Evolutionary conservation across 1,140 invertebrate genomes (phyloP).

Genomic region (Antheraea mylitta): DNA sequence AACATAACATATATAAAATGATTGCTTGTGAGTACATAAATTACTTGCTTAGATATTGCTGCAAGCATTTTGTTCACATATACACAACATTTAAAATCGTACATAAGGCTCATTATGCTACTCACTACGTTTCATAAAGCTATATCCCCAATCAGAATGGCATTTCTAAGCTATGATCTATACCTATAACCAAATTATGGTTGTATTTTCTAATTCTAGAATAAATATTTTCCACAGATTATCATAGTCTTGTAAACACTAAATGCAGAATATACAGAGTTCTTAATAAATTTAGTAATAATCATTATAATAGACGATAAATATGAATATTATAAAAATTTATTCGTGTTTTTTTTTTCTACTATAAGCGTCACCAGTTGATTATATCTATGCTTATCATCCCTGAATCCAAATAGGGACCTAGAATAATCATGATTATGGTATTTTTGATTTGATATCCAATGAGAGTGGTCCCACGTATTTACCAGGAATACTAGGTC

Average conservation of each 20-base stretch:
- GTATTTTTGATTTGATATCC: slow-evolving; percentile 62
- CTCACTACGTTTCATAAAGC: slow-evolving; percentile 76
- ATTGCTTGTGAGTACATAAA: background rate
- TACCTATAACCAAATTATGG: background rate
- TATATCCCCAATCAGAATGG: slow-evolving; percentile 75
- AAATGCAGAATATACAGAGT: slow-evolving; percentile 66
- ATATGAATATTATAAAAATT: slow-evolving; percentile 67
- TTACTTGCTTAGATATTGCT: slow-evolving; percentile 20
- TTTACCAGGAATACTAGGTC: slow-evolving; percentile 58
- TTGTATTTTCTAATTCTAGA: slow-evolving; percentile 6
- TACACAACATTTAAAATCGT: slow-evolving; percentile 33
- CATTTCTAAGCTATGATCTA: slow-evolving; percentile 32
- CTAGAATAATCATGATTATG: slow-evolving; percentile 63
- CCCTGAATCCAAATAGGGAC: slow-evolving; percentile 54
- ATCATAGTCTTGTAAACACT: slow-evolving; percentile 44
- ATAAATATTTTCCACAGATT: slow-evolving; percentile 16
- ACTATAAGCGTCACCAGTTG: slow-evolving; percentile 73
- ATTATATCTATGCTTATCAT: slow-evolving; percentile 62
- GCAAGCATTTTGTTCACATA: slow-evolving; percentile 34
- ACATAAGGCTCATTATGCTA: slow-evolving; percentile 50
- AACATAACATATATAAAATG: background rate
- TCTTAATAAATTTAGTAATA: slow-evolving; percentile 34
- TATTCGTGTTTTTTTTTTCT: slow-evolving; percentile 50
- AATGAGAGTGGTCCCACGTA: slow-evolving; percentile 69
- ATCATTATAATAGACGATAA: slow-evolving; percentile 59